These are phyloP conservation scores for Thalassarche chlororhynchos DNA, from an alignment of 2,113 vertebrate genomes.

Conservation along the genomic window DNA sequence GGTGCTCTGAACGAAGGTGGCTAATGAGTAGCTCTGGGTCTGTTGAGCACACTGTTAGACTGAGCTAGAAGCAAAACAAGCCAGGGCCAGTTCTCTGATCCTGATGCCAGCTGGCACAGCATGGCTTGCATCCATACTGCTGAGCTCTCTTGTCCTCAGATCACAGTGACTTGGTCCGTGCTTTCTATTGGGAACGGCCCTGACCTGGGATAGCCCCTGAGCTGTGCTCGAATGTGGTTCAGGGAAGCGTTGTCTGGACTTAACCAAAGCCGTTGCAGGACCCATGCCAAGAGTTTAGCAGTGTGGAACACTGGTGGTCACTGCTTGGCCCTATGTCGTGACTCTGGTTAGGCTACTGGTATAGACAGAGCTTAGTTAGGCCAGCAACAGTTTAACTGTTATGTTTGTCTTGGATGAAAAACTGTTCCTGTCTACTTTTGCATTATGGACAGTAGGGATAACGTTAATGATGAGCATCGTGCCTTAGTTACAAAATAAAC, in stretches of 20 bases:
- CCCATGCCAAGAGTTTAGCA: background rate
- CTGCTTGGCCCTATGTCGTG: background rate
- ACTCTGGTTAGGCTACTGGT: background rate
- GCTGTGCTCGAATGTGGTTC: background rate
- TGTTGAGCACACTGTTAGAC: background rate
- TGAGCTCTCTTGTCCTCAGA: background rate
- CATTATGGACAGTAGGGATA: background rate
- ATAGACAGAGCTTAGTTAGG: background rate
- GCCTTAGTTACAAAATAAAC: background rate
- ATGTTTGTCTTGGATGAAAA: background rate
- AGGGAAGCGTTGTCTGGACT: background rate
- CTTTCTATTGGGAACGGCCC: background rate
- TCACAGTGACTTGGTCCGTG: fast-evolving
- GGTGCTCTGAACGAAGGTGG: background rate
- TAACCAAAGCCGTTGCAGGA: background rate
- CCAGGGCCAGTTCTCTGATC: background rate
- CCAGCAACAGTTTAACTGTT: background rate
- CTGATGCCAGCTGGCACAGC: background rate
- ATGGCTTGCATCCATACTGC: fast-evolving
- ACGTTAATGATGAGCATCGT: background rate
- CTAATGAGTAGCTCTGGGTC: background rate
- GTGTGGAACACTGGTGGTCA: background rate
- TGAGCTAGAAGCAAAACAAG: background rate
- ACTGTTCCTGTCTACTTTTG: background rate
- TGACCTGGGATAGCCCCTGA: background rate